phyloP scores from a whole-genome alignment of 2,797 vertebrate species.

The Chrosomus eos region DNA sequence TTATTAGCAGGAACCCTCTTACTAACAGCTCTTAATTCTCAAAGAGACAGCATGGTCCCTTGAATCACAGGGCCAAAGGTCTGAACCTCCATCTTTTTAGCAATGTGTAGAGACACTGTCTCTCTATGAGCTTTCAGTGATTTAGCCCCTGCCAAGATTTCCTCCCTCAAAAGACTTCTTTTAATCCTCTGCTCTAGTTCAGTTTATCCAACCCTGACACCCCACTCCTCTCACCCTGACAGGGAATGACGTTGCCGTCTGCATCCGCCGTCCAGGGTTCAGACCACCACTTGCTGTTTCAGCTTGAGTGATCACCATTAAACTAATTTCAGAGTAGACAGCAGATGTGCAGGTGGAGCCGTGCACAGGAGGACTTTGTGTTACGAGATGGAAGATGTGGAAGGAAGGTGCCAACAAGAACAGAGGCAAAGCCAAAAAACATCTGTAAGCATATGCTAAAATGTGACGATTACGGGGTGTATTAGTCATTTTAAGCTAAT shows the following conservation, averaged over 20 bases:
- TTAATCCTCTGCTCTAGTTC: slow-evolving; percentile 60
- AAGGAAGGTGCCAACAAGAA: slow-evolving; percentile 55
- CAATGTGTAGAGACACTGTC: slow-evolving; percentile 67
- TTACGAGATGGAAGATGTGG: slow-evolving; percentile 41
- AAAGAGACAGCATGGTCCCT: slow-evolving; percentile 71
- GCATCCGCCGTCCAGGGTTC: slow-evolving; percentile 30
- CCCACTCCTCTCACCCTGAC: slow-evolving; percentile 65
- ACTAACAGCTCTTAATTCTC: slow-evolving; percentile 76
- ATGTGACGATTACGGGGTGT: slow-evolving; percentile 48
- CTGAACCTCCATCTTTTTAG: slow-evolving; percentile 69
- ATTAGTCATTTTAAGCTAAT: slow-evolving; percentile 53
- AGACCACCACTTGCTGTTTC: slow-evolving; percentile 54
- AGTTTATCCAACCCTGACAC: slow-evolving; percentile 79
- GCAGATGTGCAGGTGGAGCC: slow-evolving; percentile 48
- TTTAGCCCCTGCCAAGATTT: slow-evolving; percentile 65
- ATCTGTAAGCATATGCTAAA: slow-evolving; percentile 53
- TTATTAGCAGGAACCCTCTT: slow-evolving; percentile 74
- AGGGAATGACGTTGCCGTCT: slow-evolving; percentile 36
- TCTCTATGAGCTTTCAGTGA: slow-evolving; percentile 64
- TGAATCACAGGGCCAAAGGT: slow-evolving; percentile 68
- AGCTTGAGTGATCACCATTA: slow-evolving; percentile 60
- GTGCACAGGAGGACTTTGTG: slow-evolving; percentile 35
- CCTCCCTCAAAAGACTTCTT: slow-evolving; percentile 66
- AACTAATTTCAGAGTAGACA: slow-evolving; percentile 55
- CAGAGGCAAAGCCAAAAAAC: slow-evolving; percentile 47